phyloP scores from a whole-genome alignment of 2,113 vertebrate species.

The Callopanchax toddi region DNA sequence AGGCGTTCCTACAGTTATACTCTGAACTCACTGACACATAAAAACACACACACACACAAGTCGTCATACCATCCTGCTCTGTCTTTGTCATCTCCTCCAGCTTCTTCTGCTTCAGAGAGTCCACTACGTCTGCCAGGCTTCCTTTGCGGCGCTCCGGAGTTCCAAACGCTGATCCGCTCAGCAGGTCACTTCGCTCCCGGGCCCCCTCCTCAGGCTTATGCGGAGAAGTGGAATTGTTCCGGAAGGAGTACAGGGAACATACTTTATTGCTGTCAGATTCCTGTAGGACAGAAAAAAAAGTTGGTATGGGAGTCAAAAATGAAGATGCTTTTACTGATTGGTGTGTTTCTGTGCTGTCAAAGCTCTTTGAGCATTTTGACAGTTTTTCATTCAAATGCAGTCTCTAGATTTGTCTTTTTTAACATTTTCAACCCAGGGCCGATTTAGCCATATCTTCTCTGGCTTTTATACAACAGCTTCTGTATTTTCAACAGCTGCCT shows the following conservation, averaged over 20 bases:
- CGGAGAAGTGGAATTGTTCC: constrained; percentile 99
- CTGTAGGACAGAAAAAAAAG: constrained; percentile 79
- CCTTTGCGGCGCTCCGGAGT: constrained; percentile 98
- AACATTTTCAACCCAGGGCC: constrained; percentile 44
- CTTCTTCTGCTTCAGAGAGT: constrained; percentile 99
- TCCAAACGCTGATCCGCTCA: constrained; percentile 94
- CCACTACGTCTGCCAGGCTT: constrained; percentile 98
- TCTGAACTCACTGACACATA: constrained; percentile 20
- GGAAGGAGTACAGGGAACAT: constrained; percentile 99
- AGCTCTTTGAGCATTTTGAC: constrained; percentile 57
- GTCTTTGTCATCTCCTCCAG: constrained; percentile 99
- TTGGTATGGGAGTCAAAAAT: constrained; percentile 39
- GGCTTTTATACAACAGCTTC: constrained; percentile 54
- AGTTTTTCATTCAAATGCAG: constrained; percentile 58
- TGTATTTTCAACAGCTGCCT: constrained; percentile 47
- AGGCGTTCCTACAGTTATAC: constrained; percentile 24
- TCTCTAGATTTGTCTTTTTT: constrained; percentile 27
- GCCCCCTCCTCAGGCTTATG: constrained; percentile 98
- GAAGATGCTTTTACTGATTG: constrained; percentile 55
- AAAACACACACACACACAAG: constrained; percentile 27
- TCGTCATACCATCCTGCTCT: constrained; percentile 93
- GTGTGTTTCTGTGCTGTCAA: constrained; percentile 34
- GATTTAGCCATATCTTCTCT: constrained; percentile 54
- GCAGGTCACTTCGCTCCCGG: constrained; percentile 93
- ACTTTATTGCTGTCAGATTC: constrained; percentile 99